Conservation (phyloP, 2,888 invertebrate genomes). For the Nesidiocoris tenuis region DNA sequence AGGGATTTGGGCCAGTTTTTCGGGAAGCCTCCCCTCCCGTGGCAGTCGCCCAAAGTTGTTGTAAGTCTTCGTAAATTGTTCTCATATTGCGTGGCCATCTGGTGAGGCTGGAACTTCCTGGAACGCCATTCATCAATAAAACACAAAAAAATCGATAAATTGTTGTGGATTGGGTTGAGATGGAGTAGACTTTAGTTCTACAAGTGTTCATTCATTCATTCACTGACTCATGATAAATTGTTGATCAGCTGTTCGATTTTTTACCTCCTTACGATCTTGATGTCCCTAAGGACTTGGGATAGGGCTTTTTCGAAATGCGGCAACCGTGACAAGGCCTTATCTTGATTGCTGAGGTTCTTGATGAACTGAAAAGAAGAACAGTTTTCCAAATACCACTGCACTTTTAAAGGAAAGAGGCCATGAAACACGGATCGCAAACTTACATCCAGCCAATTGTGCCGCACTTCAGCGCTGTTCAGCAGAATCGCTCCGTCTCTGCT, state of each 20-base stretch:
- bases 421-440: conserved; percentile 55
- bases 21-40: conserved; percentile 67
- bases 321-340: conserved; percentile 69
- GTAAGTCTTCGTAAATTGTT: conserved; percentile 78
- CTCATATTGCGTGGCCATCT: conserved; percentile 83
- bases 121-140: conserved; percentile 48
- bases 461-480: conserved; percentile 88
- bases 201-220: too few relatives aligned
- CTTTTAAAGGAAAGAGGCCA: conserved; percentile 1
- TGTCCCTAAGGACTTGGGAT: conserved; percentile 78
- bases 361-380: conserved; percentile 57
- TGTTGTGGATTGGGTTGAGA: neutral
- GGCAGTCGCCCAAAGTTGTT: conserved; percentile 78
- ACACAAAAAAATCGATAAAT: conserved; percentile 1
- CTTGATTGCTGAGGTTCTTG: conserved; percentile 71
- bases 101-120: conserved; percentile 87
- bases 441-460: conserved; percentile 90
- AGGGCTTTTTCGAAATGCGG: conserved; percentile 82
- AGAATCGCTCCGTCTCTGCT: conserved; percentile 86
- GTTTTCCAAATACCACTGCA: neutral
- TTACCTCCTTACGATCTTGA: conserved; percentile 79
- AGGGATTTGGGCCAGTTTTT: conserved; percentile 71
- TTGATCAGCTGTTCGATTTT: too few relatives aligned
- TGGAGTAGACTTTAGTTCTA: too few relatives aligned
- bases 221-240: too few relatives aligned